Percentiles rank a stretch among this genome's conserved stretches.
These are phyloP conservation scores for Heterochromis multidens DNA, from an alignment of 2,113 vertebrate genomes.

Conservation along the genomic window DNA sequence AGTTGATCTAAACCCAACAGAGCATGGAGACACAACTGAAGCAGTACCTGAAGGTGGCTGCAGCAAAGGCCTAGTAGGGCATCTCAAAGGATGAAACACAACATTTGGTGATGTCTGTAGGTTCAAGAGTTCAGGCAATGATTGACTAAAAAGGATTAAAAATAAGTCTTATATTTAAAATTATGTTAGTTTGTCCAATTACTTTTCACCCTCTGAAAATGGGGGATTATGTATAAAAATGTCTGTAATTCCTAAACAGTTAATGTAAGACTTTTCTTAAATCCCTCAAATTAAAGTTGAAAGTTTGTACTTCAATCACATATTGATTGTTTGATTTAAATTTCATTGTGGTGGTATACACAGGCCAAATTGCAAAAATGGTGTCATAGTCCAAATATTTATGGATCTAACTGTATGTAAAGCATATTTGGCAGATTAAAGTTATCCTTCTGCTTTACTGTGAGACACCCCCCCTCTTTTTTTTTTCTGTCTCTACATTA, in stretches of 20 bases:
- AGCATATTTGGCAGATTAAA: not conserved
- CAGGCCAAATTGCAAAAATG: not conserved
- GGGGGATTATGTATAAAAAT: not conserved
- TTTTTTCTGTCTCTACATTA: not conserved
- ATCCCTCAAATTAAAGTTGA: not conserved
- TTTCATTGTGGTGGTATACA: not conserved
- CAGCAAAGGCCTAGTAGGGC: too few relatives aligned
- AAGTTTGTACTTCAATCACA: not conserved
- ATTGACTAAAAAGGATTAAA: not conserved
- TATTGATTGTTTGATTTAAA: too few relatives aligned
- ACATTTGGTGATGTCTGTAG: too few relatives aligned
- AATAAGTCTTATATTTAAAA: not conserved
- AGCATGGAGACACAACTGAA: too few relatives aligned
- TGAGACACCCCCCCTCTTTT: not conserved
- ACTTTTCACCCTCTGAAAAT: not conserved
- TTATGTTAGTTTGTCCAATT: not conserved
- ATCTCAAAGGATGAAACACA: too few relatives aligned
- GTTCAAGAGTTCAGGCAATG: too few relatives aligned
- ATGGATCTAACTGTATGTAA: not conserved
- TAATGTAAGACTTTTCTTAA: not conserved
- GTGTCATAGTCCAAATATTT: not conserved
- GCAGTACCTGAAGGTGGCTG: too few relatives aligned
- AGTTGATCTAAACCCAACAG: too few relatives aligned
- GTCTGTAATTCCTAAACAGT: not conserved
- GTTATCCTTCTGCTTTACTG: not conserved